Evolutionary conservation across 2,888 invertebrate species (phyloP), one percentile per base, ranked within the genome.

Genomic region (Andrena flavipes): DNA sequence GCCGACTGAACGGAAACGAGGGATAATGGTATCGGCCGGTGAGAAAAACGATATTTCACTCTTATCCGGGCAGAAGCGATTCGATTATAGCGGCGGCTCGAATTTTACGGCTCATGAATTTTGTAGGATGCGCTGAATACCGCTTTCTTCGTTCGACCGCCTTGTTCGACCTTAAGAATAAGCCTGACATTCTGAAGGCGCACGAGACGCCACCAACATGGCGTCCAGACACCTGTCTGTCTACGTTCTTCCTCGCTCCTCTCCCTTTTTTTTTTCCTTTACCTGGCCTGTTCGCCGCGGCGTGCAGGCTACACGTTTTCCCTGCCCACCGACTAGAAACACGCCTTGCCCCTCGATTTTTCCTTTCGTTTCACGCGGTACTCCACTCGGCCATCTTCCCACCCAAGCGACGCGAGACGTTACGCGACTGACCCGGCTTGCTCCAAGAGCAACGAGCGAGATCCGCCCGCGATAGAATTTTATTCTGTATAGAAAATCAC

Each of bases 41-140:
- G 48, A 26, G 10, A 62, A 62, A 56, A 62, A 75, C 35, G 70
- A 51, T 51, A 62, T 63, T 70, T 67, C 56, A 35, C 49, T 65
- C 48, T 76, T 72, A 79, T 42, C 30, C 67, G 49, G 48, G 23
- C 49, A 60, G 76, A 59, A 23, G 29, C 64, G 56, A 48, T 54
- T 64, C 63, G 72, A 83, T 80, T 77, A 63, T 65, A 51, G 69
- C 20, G 16, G 69, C 30, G n/a, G 65, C 59, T 26, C 62, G 80
- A 83, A 86, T 86, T 83, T 83, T 56, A 73, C 42, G 71, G 75
- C 84, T 86, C 85, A 86, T 80, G 83, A 86, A 83, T 85, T 80
- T 80, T 84, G 69, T 76, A 86, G 76, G 72, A 77, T 86, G 82
- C 33, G 71, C 68, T 62, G 79, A 64, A 72, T 67, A 73, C 75